A percentile compares a stretch with the other conserved stretches of the same genome.
Conservation (phyloP, 2,113 vertebrate genomes). For the Corydoras maculifer region DNA sequence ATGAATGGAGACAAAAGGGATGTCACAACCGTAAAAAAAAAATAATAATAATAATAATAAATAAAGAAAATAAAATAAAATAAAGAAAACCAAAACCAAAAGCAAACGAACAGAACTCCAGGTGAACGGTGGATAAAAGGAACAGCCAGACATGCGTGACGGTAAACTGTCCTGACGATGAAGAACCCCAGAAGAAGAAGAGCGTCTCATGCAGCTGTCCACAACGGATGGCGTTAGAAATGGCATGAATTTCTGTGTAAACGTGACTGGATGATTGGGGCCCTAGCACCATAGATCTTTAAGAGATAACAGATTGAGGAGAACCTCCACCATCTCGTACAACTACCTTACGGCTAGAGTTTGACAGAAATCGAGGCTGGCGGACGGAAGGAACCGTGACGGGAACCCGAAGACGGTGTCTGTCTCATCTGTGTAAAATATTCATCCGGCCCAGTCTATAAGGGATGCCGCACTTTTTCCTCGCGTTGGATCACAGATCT, state of each 20-base stretch:
- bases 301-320: constrained; percentile 50
- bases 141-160: constrained; percentile 37
- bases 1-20: constrained; percentile 80
- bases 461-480: too few relatives aligned
- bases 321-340: constrained; percentile 47
- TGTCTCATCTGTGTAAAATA: constrained; percentile 33
- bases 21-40: constrained; percentile 62
- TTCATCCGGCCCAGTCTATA: not conserved
- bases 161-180: constrained; percentile 13
- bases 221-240: constrained; percentile 75
- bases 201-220: constrained; percentile 69
- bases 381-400: constrained; percentile 25
- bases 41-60: constrained; percentile 56
- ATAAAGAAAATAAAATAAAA: constrained; percentile 20
- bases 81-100: constrained; percentile 28
- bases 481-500: too few relatives aligned
- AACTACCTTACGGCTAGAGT: constrained; percentile 39
- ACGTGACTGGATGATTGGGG: constrained; percentile 80
- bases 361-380: constrained; percentile 65
- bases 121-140: not conserved
- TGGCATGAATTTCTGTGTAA: constrained; percentile 97
- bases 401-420: not conserved
- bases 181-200: constrained; percentile 23
- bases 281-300: constrained; percentile 73
- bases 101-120: constrained; percentile 28